Evolutionary conservation across 2,797 vertebrate genomes (phyloP).

Genomic region (Novumbra hubbsi): DNA sequence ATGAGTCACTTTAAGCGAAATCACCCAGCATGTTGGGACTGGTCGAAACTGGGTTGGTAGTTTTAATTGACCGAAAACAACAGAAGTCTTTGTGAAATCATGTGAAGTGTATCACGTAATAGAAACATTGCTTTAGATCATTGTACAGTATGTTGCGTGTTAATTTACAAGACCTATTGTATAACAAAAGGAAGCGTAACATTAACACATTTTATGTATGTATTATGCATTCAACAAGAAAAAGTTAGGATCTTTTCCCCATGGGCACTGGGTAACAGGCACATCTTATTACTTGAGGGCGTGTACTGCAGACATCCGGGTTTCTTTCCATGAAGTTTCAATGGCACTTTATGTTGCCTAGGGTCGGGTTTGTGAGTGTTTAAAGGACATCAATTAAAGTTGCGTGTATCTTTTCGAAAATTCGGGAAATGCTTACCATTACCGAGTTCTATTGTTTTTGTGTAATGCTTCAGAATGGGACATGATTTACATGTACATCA

Average conservation of each 20-base stretch:
- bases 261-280: not conserved
- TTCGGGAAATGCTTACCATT: not conserved
- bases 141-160: too few species aligned
- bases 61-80: conserved; percentile 9
- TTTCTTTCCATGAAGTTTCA: not conserved
- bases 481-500: not conserved
- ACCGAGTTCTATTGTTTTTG: not conserved
- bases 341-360: not conserved
- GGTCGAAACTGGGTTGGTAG: not conserved
- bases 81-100: too few species aligned
- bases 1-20: not conserved
- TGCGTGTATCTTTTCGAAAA: not conserved
- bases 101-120: too few species aligned
- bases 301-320: not conserved
- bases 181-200: too few species aligned
- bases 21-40: not conserved
- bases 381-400: not conserved
- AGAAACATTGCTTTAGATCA: too few species aligned
- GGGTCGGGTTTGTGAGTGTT: not conserved
- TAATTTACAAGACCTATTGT: too few species aligned
- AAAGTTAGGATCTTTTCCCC: too few species aligned
- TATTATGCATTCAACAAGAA: too few species aligned
- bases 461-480: not conserved
- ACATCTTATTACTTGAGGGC: not conserved
- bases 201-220: too few species aligned